Base-by-base conservation (phyloP, 2,888 invertebrate species). In the Augochlorella aurata region DNA sequence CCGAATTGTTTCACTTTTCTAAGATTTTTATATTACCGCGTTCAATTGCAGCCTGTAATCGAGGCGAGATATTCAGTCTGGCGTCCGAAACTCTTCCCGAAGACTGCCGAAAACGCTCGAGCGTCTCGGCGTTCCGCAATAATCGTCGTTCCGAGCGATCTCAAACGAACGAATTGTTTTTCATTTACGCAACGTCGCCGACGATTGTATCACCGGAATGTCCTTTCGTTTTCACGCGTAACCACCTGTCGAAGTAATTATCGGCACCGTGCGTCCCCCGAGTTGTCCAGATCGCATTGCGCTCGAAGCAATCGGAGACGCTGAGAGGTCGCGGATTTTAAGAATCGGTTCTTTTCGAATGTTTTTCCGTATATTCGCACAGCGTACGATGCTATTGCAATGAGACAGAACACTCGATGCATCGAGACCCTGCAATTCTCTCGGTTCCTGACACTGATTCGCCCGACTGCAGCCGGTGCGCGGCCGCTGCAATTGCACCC, bases 81-180 rank as follows among this genome's bases (percentile, higher is more conserved):
- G 69, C 79, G 86, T 86, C 83, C 84, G 77, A 87, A 38, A 88
- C 79, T 81, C 85, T 86, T 90, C 86, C 79, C 82, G 85, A 90
- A 89, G 83, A 90, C 90, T 92, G 90, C 89, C 89, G 85, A 83
- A 83, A 76, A 87, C 82, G 85, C 83, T 79, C 49, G 67, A 71
- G 79, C 63, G 58, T 77, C 65, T 74, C 61, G 81, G 71, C 69
- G 61, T 58, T 74, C 50, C 72, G 75, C 77, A 76, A 87, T 84
- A 81, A 87, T 77, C 65, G 50, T 65, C 77, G 74, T 73, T 54
- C 12, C 66, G 12, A 74, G 4, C 50, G 67, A 52, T 76, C 29
- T n/a, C 45, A 29, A 47, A 63, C 1, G 70, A 76, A 74, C 50
- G 50, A 71, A 14, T 74, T 76, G 72, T 52, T 70, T 73, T 81